Evolutionary conservation across 2,113 vertebrate genomes (phyloP).

Genomic region (Prionailurus viverrinus): DNA sequence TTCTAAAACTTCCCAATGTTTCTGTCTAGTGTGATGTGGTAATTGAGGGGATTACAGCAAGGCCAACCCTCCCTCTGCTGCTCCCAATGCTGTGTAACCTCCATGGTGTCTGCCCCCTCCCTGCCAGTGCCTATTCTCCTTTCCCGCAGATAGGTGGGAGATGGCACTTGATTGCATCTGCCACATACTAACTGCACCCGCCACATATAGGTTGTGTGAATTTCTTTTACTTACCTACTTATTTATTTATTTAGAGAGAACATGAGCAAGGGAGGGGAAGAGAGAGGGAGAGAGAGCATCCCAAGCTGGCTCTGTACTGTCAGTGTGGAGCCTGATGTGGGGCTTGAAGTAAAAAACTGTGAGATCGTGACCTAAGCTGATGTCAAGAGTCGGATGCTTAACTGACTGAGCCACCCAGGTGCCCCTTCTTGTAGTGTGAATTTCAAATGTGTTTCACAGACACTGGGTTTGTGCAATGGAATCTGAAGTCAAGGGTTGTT

Average conservation of each 20-base stretch:
- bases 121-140: not conserved
- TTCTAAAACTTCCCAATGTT: not conserved
- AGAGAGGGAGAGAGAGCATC: no score
- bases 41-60: not conserved
- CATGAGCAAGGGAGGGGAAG: no score
- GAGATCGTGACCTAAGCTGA: no score
- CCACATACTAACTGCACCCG: not conserved
- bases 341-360: no score
- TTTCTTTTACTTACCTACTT: not conserved
- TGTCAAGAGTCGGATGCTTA: no score
- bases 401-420: no score
- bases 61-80: not conserved
- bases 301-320: no score
- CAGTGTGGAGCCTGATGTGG: no score
- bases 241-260: no score
- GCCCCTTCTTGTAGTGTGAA: not conserved
- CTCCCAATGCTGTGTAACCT: not conserved
- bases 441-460: not conserved
- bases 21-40: not conserved
- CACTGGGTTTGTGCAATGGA: not conserved
- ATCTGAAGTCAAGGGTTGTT: not conserved
- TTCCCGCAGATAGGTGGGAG: not conserved
- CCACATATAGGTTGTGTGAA: not conserved
- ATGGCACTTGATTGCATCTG: no score
- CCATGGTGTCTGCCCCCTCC: not conserved